Percentiles rank a stretch among this genome's conserved stretches.
Evolutionary conservation across 2,113 vertebrate genomes (phyloP).

Genomic region (Progne subis): DNA sequence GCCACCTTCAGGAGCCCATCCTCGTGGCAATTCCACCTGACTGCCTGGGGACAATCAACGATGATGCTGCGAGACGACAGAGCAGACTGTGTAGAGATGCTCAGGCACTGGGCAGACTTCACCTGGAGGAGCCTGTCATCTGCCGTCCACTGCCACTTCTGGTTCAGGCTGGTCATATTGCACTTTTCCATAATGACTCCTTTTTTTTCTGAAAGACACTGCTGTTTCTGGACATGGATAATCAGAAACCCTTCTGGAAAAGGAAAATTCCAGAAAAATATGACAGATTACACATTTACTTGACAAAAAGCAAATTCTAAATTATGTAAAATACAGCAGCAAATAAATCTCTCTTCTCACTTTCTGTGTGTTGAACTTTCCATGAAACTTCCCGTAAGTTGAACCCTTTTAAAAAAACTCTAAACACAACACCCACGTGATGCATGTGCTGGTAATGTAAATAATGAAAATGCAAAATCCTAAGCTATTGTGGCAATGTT

Average conservation of each 20-base stretch:
- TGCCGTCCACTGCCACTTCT: slow-evolving; percentile 84
- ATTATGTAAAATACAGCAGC: neutral
- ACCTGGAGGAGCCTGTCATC: slow-evolving; percentile 76
- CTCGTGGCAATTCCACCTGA: slow-evolving; percentile 82
- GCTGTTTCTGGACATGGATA: slow-evolving; percentile 74
- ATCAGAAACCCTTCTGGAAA: slow-evolving; percentile 87
- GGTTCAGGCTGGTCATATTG: slow-evolving; percentile 70
- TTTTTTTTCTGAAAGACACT: slow-evolving; percentile 76
- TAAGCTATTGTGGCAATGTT: neutral
- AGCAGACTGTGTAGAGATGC: slow-evolving; percentile 59
- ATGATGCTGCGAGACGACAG: slow-evolving; percentile 65
- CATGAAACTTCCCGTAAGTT: neutral
- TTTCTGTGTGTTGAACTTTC: neutral
- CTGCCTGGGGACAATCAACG: slow-evolving; percentile 72
- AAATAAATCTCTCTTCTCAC: neutral
- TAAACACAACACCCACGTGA: neutral
- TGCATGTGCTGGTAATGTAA: neutral
- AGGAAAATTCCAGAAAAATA: slow-evolving; percentile 53
- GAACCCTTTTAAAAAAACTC: neutral
- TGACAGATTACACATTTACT: neutral
- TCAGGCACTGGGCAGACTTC: slow-evolving; percentile 76
- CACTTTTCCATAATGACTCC: slow-evolving; percentile 75
- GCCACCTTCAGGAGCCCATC: slow-evolving; percentile 77
- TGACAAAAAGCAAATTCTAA: neutral
- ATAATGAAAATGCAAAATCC: neutral